phyloP scores from a whole-genome alignment of 2,888 invertebrate genomes.

The Nasonovia ribisnigri region DNA sequence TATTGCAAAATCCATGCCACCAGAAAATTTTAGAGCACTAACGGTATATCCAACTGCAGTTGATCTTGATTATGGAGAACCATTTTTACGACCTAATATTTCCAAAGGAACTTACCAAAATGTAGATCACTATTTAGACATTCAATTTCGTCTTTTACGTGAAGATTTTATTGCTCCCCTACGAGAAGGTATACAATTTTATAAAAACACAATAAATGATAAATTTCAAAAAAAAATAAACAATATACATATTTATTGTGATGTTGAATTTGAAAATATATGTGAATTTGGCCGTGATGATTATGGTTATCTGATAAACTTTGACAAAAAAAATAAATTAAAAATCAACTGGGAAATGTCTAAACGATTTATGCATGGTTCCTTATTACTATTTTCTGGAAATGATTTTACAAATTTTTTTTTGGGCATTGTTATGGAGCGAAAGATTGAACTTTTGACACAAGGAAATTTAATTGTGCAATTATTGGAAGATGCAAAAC shows the following conservation, averaged over 20 bases:
- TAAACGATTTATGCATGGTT: conserved; percentile 79
- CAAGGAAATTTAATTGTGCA: conserved; percentile 52
- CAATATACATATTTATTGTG: conserved; percentile 80
- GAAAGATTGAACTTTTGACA: conserved; percentile 69
- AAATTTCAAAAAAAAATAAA: conserved; percentile 23
- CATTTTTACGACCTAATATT: conserved; percentile 75
- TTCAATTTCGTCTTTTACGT: conserved; percentile 82
- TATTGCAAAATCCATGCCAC: conserved; percentile 70
- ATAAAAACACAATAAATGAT: conserved; percentile 28
- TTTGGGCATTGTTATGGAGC: conserved; percentile 78
- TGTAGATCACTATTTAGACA: conserved; percentile 81
- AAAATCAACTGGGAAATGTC: conserved; percentile 72
- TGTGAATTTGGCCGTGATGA: conserved; percentile 66
- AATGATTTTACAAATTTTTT: conserved; percentile 79
- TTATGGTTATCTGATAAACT: conserved; percentile 66
- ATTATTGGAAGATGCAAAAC: conserved; percentile 27
- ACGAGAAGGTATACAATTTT: conserved; percentile 73
- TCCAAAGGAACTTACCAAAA: conserved; percentile 76
- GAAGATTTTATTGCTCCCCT: conserved; percentile 86
- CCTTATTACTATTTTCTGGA: conserved; percentile 80
- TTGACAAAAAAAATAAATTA: conserved; percentile 52
- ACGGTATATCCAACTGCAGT: conserved; percentile 73
- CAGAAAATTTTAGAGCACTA: conserved; percentile 73
- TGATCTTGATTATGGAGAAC: conserved; percentile 70
- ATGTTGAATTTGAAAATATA: conserved; percentile 47